Conservation (phyloP, 37 sponge, comb jelly and placozoan genomes). For the Ephydatia muelleri region DNA sequence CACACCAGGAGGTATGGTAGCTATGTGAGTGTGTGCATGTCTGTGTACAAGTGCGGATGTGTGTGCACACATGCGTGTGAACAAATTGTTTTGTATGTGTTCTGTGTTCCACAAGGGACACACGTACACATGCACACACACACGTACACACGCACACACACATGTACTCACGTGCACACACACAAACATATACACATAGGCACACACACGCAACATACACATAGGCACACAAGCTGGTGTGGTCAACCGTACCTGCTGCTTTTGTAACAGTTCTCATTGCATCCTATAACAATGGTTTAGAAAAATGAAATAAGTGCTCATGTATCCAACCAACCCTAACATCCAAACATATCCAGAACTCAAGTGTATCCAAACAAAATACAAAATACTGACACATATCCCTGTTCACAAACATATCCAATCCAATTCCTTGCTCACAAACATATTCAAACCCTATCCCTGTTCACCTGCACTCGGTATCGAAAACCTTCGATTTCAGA, state of each 20-base stretch:
- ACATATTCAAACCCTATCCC: not conserved
- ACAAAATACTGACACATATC: not conserved
- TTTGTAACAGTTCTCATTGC: constrained; percentile 85
- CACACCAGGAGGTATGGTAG: too few species aligned
- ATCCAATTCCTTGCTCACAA: not conserved
- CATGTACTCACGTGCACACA: too few species aligned
- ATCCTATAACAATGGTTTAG: constrained; percentile 49
- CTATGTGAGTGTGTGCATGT: too few species aligned
- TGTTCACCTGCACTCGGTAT: constrained; percentile 83
- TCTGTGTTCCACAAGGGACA: too few species aligned
- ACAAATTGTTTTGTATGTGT: too few species aligned
- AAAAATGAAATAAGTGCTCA: not conserved
- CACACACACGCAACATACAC: not conserved
- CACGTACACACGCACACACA: too few species aligned
- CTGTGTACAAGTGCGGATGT: too few species aligned
- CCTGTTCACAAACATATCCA: not conserved
- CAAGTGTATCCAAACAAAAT: not conserved
- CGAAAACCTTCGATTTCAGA: constrained; percentile 93
- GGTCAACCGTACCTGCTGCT: constrained; percentile 56
- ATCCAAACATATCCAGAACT: not conserved
- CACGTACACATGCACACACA: too few species aligned
- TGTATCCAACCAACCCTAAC: not conserved
- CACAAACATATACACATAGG: too few species aligned
- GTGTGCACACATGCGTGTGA: too few species aligned
- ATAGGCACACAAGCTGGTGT: constrained; percentile 2